These are phyloP conservation scores for Liopterus haemorrhoidalis DNA, from an alignment of 2,888 invertebrate species.

Conservation along the genomic window DNA sequence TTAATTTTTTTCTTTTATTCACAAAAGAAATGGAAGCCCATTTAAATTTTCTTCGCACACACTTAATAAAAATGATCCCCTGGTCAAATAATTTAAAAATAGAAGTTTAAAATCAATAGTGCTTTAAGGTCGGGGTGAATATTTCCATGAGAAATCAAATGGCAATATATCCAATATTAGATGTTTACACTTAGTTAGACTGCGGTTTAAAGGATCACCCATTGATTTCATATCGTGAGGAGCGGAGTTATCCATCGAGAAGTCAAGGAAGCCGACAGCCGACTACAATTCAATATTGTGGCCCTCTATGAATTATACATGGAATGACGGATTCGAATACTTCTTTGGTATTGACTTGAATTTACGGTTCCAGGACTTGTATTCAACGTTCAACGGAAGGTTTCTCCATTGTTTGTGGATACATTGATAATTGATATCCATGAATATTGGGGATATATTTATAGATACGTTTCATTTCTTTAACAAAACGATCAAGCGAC, in stretches of 20 bases:
- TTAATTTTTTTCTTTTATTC: no score
- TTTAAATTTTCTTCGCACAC: no score
- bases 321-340: slow-evolving; percentile 19
- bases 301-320: slow-evolving; percentile 36
- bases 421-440: no score
- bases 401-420: no score
- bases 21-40: no score
- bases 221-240: slow-evolving; percentile 35
- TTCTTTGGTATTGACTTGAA: slow-evolving; percentile 6
- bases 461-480: no score
- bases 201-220: slow-evolving; percentile 31
- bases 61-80: no score
- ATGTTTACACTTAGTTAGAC: slow-evolving; percentile 34
- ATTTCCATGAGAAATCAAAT: slow-evolving; percentile 24
- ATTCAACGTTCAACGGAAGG: background rate
- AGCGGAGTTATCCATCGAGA: slow-evolving; percentile 15
- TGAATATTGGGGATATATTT: no score
- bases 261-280: background rate
- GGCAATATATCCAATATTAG: slow-evolving; percentile 29
- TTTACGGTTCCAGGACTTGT: no score
- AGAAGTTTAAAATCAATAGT: no score
- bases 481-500: no score
- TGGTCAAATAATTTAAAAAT: no score
- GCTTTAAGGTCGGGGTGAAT: slow-evolving; percentile 9
- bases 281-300: slow-evolving; percentile 35